Evolutionary conservation across 2,113 vertebrate genomes (phyloP).

Genomic region (Xiphophorus hellerii): DNA sequence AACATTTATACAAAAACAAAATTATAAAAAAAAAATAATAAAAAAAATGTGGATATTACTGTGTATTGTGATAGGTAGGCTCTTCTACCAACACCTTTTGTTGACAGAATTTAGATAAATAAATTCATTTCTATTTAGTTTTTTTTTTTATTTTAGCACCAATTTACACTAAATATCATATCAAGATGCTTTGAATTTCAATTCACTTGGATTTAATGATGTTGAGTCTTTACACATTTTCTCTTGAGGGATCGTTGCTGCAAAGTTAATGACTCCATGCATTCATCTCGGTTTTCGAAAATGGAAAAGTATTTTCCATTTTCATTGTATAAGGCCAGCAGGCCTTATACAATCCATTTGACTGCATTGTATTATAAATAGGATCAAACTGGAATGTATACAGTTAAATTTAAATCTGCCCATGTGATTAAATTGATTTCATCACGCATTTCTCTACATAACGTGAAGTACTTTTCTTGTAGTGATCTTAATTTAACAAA

Average conservation of each 20-base stretch:
- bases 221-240: background rate
- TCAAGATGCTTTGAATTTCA: background rate
- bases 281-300: too few species aligned
- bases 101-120: background rate
- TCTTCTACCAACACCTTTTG: slow-evolving; percentile 9
- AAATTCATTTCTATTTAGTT: too few species aligned
- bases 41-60: background rate
- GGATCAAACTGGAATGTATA: background rate
- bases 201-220: background rate
- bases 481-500: background rate
- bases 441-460: background rate
- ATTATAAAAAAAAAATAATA: too few species aligned
- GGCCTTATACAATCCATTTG: too few species aligned
- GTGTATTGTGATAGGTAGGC: background rate
- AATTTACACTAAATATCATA: too few species aligned
- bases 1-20: too few species aligned
- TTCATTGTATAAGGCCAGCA: too few species aligned
- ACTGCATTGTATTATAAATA: background rate
- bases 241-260: background rate
- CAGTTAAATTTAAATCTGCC: background rate
- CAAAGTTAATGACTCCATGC: too few species aligned
- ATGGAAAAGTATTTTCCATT: too few species aligned
- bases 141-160: too few species aligned
- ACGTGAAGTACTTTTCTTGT: background rate
- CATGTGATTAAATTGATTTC: background rate